Percentiles rank a stretch among this genome's conserved stretches.
Conservation (phyloP, 2,888 invertebrate species). For the Sarcophaga caerulescens region DNA sequence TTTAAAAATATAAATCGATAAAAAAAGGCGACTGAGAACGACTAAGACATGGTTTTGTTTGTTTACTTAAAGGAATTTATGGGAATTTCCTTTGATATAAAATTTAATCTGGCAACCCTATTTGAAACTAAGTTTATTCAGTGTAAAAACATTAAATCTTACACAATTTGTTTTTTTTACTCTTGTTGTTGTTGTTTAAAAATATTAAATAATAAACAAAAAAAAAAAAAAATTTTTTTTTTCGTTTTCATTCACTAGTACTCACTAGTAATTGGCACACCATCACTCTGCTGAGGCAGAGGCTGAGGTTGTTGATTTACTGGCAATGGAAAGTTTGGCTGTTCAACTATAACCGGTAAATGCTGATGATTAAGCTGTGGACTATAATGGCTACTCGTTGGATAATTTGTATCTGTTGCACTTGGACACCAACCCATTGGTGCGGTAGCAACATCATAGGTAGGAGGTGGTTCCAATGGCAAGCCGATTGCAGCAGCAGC, state of each 20-base stretch:
- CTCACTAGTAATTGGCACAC: slow-evolving; percentile 52
- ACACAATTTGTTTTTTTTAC: background rate
- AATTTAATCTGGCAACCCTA: too few species aligned
- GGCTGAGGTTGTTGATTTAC: slow-evolving; percentile 40
- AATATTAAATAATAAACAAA: background rate
- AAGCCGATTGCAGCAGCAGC: slow-evolving; percentile 69
- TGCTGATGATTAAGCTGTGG: slow-evolving; percentile 44
- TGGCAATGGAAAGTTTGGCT: slow-evolving; percentile 65
- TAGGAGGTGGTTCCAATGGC: slow-evolving; percentile 77
- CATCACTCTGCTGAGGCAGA: slow-evolving; percentile 41
- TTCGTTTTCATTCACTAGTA: background rate
- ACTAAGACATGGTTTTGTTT: too few species aligned
- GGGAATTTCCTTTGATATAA: too few species aligned
- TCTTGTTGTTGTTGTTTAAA: background rate
- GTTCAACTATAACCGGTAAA: slow-evolving; percentile 69
- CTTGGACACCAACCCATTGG: slow-evolving; percentile 59
- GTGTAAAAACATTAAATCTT: slow-evolving; percentile 21
- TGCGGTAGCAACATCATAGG: slow-evolving; percentile 76
- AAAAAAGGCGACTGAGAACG: too few species aligned
- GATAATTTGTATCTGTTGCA: slow-evolving; percentile 44
- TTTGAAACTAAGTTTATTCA: background rate
- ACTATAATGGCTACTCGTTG: slow-evolving; percentile 44
- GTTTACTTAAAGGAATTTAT: too few species aligned
- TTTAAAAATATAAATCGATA: too few species aligned
- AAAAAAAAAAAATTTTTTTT: background rate